Conservation (phyloP, 1,140 invertebrate genomes). For the Atta texana region DNA sequence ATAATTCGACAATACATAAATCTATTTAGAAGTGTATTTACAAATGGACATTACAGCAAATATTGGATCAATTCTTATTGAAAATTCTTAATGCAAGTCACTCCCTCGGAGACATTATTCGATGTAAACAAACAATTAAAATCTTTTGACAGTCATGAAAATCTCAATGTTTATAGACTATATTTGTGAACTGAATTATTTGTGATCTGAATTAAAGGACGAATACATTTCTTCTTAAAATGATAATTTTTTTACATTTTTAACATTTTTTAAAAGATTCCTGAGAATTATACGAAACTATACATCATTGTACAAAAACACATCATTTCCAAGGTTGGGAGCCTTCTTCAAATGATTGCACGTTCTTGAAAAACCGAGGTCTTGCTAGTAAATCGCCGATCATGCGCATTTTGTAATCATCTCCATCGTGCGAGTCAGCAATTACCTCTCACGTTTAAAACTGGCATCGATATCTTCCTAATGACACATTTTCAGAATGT, state of each 20-base stretch:
- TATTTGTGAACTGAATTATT: too few species aligned
- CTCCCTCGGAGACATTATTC: not conserved
- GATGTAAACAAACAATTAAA: not conserved
- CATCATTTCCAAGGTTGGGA: constrained; percentile 41
- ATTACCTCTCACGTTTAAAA: constrained; percentile 5
- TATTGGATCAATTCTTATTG: constrained; percentile 1
- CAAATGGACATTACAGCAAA: not conserved
- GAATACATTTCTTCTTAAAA: not conserved
- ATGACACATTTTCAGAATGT: constrained; percentile 18
- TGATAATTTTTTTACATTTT: not conserved
- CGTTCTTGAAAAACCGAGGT: constrained; percentile 43
- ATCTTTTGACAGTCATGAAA: not conserved
- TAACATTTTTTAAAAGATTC: not conserved
- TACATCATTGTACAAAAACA: too few species aligned
- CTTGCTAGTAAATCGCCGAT: constrained; percentile 18
- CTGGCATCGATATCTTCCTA: not conserved
- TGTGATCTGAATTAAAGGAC: too few species aligned
- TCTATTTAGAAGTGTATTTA: too few species aligned
- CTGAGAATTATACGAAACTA: constrained; percentile 25
- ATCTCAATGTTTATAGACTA: not conserved
- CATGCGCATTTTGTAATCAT: constrained; percentile 11
- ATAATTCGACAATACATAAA: too few species aligned
- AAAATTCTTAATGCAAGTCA: not conserved
- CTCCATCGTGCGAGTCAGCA: not conserved
- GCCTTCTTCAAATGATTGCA: not conserved